A percentile compares a stretch with the other conserved stretches of the same genome.
These are phyloP conservation scores for Callionymus lyra DNA, from an alignment of 2,113 vertebrate species.

Conservation along the genomic window DNA sequence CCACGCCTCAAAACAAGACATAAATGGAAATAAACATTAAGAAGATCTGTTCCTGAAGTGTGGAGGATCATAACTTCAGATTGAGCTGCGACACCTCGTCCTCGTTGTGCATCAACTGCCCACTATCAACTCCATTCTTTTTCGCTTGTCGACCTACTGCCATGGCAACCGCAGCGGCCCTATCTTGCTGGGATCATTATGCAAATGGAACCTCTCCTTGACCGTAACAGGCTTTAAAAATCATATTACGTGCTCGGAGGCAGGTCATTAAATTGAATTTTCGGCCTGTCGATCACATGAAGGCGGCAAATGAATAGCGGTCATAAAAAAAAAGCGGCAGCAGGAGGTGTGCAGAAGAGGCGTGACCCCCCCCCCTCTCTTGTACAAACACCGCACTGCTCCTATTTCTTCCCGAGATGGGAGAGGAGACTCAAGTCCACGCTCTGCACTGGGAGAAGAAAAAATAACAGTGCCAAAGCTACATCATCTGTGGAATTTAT, in stretches of 20 bases:
- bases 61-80: slow-evolving; percentile 10
- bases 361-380: slow-evolving; percentile 13
- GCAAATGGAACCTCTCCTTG: slow-evolving; percentile 75
- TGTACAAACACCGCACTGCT: slow-evolving; percentile 43
- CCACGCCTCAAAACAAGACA: no score
- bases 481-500: slow-evolving; percentile 70
- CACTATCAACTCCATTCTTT: slow-evolving; percentile 62
- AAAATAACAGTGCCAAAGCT: slow-evolving; percentile 62
- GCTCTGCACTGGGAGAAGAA: slow-evolving; percentile 44
- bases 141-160: slow-evolving; percentile 63
- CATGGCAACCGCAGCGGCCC: slow-evolving; percentile 75
- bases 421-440: slow-evolving; percentile 48
- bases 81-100: slow-evolving; percentile 12
- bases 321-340: slow-evolving; percentile 46
- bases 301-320: slow-evolving; percentile 59
- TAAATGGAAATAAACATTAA: no score
- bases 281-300: slow-evolving; percentile 69
- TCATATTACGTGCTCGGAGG: slow-evolving; percentile 69
- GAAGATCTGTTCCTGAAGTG: no score
- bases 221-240: slow-evolving; percentile 77
- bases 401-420: slow-evolving; percentile 32
- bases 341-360: slow-evolving; percentile 10
- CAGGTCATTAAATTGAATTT: slow-evolving; percentile 78
- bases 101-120: slow-evolving; percentile 34
- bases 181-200: slow-evolving; percentile 78